phyloP scores from a whole-genome alignment of 2,888 invertebrate species.

The Drosophila anomelani region DNA sequence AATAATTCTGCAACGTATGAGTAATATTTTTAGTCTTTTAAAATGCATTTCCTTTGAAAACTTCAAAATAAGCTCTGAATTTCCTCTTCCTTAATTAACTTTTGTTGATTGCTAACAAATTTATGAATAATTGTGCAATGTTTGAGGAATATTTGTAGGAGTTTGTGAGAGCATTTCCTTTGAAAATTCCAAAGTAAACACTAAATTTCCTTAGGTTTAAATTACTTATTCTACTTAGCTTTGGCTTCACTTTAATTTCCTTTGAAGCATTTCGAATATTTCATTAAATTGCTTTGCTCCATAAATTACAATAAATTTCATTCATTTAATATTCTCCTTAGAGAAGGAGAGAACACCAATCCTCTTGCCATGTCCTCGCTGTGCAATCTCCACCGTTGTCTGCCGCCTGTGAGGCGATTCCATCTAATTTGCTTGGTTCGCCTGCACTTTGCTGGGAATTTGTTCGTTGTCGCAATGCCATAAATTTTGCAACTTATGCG shows the following conservation, averaged over 20 bases:
- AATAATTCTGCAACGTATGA: no score
- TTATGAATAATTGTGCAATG: not conserved
- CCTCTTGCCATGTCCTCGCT: not conserved
- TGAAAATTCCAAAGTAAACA: not conserved
- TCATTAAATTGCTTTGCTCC: constrained; percentile 39
- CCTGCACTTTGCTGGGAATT: constrained; percentile 52
- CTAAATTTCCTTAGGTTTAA: not conserved
- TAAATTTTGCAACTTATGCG: constrained; percentile 76
- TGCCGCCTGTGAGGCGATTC: constrained; percentile 31
- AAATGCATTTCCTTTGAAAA: no score
- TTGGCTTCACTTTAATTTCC: constrained; percentile 12
- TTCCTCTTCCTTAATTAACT: no score
- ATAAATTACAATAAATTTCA: constrained; percentile 61
- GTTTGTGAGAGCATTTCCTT: not conserved
- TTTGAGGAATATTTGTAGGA: not conserved
- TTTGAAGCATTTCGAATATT: constrained; percentile 6
- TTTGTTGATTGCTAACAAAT: not conserved
- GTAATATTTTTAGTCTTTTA: no score
- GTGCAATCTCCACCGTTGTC: constrained; percentile 16
- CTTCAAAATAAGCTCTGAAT: no score
- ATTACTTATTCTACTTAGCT: not conserved
- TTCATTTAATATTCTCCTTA: constrained; percentile 38
- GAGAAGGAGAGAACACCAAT: not conserved
- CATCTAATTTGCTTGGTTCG: constrained; percentile 46
- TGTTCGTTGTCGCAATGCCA: constrained; percentile 69